Evolutionary conservation across 1,140 invertebrate genomes (phyloP), one percentile per base, ranked within the genome.

Genomic region (Micrasema minimum): DNA sequence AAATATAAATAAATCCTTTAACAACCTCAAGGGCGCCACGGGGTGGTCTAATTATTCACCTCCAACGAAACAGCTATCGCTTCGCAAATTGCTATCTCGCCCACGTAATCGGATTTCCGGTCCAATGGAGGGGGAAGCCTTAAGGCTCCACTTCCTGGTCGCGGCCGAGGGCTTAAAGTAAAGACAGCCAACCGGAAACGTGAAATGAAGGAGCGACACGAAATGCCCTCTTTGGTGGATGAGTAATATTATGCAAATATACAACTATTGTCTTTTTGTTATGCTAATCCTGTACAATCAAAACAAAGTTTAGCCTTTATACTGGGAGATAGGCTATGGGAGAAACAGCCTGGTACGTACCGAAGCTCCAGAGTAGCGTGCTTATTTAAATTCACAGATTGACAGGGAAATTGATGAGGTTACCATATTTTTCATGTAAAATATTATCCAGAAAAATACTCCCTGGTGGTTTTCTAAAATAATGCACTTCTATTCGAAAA

Each of bases 51-150:
- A 65, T 65, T 65, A 65, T 65, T 65, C 62, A 65, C 43, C 62
- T 65, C 62, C 62, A 18, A 35, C 62, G 16, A 50, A 46, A 50
- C 62, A 65, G 62, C 62, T 43, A 62, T 62, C 57, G 71, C 61
- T 50, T 62, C 57, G 23, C 66, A 69, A 72, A 69, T 72, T 72
- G 71, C 71, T 68, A 68, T 68, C 66, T 64, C 59, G 66, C 71
- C 66, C 51, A 68, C 59, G 66, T 72, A 72, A 72, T 72, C 71
- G 66, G 66, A 72, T 72, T 72, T 72, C 66, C 71, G 50, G 71
- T 59, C 46, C 57, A 67, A 66, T 41, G 69, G 55, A 71, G 57
- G 66, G 71, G 48, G 46, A 55, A 72, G 66, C 41, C 71, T 72
- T 61, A 50, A 53, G 66, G 43, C 62, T n/a, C 50, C 57, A 20